Percentiles rank a stretch among this genome's conserved stretches.
Evolutionary conservation across 1,140 invertebrate species (phyloP).

Genomic region (Argopecten irradians): DNA sequence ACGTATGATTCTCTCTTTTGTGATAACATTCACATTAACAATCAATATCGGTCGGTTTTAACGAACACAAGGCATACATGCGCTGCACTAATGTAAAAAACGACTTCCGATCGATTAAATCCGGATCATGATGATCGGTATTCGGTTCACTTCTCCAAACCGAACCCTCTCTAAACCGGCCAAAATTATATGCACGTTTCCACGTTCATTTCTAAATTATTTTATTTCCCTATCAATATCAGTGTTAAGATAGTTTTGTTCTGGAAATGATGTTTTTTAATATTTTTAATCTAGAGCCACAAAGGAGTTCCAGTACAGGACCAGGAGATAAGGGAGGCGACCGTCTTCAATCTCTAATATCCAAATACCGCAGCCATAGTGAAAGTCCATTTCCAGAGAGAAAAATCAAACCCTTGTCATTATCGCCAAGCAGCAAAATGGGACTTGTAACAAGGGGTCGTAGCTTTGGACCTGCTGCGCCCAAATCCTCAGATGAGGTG

Average conservation of each 20-base stretch:
- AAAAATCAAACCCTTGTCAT: conserved; percentile 60
- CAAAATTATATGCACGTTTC: no score
- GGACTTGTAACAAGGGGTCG: conserved; percentile 60
- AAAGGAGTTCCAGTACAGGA: conserved; percentile 38
- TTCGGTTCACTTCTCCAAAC: no score
- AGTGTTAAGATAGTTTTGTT: background rate
- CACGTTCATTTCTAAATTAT: no score
- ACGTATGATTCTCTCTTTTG: no score
- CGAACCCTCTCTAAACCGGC: no score
- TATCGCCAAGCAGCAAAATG: conserved; percentile 58
- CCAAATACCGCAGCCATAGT: conserved; percentile 67
- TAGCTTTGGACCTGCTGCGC: conserved; percentile 62
- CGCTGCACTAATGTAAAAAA: no score
- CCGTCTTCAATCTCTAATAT: conserved; percentile 66
- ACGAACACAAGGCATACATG: no score
- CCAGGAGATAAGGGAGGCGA: conserved; percentile 57
- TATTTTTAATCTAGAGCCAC: background rate
- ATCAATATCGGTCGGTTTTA: no score
- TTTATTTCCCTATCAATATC: background rate
- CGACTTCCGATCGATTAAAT: no score
- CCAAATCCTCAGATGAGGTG: conserved; percentile 42
- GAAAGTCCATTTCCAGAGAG: conserved; percentile 53
- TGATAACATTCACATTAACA: no score
- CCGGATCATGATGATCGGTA: no score
- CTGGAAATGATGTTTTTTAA: background rate